Evolutionary conservation across 2,888 invertebrate genomes (phyloP).

Genomic region (Heliconius aoede): DNA sequence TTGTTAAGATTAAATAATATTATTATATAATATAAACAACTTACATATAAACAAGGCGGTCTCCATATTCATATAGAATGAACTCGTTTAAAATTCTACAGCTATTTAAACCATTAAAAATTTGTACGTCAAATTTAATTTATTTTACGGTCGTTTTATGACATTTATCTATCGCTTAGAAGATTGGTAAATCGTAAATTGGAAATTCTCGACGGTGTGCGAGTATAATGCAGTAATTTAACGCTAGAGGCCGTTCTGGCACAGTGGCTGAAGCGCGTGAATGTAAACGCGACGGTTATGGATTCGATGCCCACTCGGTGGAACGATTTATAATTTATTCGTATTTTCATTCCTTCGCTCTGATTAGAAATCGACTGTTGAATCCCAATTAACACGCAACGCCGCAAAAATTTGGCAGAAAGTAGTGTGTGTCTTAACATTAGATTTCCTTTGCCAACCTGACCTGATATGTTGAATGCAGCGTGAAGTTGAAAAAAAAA

Average conservation of each 20-base stretch:
- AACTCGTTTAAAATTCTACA: conserved; percentile 18
- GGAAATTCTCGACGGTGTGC: conserved; percentile 52
- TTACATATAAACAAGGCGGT: conserved; percentile 31
- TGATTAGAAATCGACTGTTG: no score
- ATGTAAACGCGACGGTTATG: not conserved
- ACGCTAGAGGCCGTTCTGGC: not conserved
- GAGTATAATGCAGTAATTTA: conserved; percentile 4
- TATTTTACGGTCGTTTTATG: conserved; percentile 64
- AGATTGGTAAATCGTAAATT: conserved; percentile 68
- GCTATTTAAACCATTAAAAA: conserved; percentile 50
- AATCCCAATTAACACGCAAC: no score
- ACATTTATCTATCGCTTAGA: conserved; percentile 61
- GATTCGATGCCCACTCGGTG: not conserved
- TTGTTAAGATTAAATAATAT: not conserved
- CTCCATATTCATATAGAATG: conserved; percentile 34
- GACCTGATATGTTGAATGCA: no score
- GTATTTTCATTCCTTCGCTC: no score
- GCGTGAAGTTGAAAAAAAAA: no score
- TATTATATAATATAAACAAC: no score
- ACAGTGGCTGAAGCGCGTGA: not conserved
- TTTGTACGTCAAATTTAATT: conserved; percentile 53
- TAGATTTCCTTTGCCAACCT: no score
- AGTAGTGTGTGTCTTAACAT: no score
- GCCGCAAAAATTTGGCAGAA: no score
- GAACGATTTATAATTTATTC: no score